phyloP scores from a whole-genome alignment of 2,113 vertebrate species.

The Epinephelus fuscoguttatus region DNA sequence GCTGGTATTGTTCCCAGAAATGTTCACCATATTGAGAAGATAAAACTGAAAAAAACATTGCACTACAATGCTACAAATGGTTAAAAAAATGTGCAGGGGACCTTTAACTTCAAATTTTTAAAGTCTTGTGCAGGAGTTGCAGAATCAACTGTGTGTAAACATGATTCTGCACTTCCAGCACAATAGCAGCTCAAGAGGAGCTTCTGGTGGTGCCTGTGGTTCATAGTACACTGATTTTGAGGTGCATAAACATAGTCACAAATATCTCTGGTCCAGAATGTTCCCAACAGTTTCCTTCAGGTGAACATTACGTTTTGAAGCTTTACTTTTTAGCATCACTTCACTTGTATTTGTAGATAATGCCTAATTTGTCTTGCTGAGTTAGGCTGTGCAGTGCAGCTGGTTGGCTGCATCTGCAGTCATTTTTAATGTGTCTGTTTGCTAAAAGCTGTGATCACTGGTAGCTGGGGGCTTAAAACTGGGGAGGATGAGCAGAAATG shows the following conservation, averaged over 20 bases:
- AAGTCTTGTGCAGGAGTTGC: background rate
- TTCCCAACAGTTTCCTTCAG: conserved; percentile 3
- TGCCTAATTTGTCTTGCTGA: background rate
- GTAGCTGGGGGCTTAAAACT: conserved; percentile 1
- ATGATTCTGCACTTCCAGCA: background rate
- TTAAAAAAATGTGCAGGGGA: background rate
- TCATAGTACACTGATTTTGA: background rate
- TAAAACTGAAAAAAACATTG: too few species aligned
- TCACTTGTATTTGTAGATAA: background rate
- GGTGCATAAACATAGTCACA: background rate
- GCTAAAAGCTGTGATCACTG: background rate
- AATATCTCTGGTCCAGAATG: too few species aligned
- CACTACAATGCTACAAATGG: background rate
- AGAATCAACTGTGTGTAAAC: too few species aligned
- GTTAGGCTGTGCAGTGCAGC: background rate
- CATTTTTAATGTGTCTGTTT: conserved; percentile 11
- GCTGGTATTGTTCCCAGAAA: background rate
- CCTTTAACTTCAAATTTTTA: background rate
- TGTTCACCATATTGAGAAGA: background rate
- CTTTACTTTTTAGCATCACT: conserved; percentile 2
- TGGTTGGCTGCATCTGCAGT: background rate
- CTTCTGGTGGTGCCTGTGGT: background rate
- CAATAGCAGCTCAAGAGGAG: background rate
- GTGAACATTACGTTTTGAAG: background rate
- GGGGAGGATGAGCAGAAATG: background rate